phyloP scores from a whole-genome alignment of 2,113 vertebrate genomes.

The Chascanopsetta lugubris region DNA sequence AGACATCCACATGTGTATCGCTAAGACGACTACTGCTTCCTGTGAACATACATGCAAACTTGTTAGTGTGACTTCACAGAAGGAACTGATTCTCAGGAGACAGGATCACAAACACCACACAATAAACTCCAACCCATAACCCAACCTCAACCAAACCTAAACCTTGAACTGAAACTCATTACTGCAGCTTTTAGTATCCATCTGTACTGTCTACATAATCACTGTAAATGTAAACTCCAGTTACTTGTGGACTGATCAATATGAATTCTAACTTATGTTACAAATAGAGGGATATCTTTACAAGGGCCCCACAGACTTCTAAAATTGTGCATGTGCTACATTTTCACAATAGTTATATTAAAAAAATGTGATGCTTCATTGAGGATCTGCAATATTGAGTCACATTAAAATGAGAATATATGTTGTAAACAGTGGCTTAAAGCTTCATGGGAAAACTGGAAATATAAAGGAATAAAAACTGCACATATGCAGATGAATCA shows the following conservation, averaged over 20 bases:
- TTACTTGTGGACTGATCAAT: no score
- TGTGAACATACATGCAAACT: not conserved
- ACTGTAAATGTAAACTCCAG: no score
- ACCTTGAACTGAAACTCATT: no score
- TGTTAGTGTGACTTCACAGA: conserved; percentile 16
- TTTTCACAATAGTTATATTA: not conserved
- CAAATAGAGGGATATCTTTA: no score
- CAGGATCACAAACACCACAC: not conserved
- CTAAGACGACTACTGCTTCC: conserved; percentile 1
- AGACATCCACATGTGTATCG: not conserved
- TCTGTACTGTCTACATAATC: not conserved
- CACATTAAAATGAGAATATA: no score
- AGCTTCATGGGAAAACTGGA: not conserved
- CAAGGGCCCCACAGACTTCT: no score
- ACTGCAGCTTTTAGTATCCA: no score
- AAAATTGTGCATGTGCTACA: not conserved
- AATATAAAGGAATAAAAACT: not conserved
- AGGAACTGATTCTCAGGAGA: conserved; percentile 28
- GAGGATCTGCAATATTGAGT: no score
- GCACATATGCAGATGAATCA: not conserved
- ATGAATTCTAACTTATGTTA: no score
- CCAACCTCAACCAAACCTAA: not conserved
- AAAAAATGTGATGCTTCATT: not conserved
- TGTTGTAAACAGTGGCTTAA: no score
- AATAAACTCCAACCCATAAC: not conserved